A percentile compares a stretch with the other conserved stretches of the same genome.
phyloP scores from a whole-genome alignment of 2,797 vertebrate genomes.

The Coracias cyanogaster region DNA sequence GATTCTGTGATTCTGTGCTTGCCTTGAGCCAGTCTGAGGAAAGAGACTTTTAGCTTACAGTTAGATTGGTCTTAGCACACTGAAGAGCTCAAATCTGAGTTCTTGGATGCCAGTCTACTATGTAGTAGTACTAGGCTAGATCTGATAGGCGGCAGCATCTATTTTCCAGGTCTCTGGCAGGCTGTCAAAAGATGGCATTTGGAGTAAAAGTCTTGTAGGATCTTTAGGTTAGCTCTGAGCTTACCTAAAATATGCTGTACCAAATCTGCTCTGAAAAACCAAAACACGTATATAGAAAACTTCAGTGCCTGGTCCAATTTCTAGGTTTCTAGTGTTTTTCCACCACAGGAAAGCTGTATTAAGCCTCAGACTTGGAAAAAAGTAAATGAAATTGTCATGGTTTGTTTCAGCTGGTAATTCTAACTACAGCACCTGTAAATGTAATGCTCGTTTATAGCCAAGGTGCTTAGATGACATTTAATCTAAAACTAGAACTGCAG shows the following conservation, averaged over 20 bases:
- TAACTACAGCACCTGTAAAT: constrained; percentile 65
- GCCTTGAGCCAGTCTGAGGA: background rate
- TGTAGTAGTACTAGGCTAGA: background rate
- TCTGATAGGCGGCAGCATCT: background rate
- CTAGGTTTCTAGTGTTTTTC: background rate
- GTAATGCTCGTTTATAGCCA: constrained; percentile 51
- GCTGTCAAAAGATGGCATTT: background rate
- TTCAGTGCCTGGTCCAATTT: background rate
- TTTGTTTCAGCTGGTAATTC: constrained; percentile 66
- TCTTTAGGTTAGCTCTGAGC: background rate
- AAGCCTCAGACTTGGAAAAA: constrained; percentile 37
- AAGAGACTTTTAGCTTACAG: background rate
- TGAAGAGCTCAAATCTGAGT: background rate
- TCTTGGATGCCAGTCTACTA: background rate
- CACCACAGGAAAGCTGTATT: background rate
- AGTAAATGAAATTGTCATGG: constrained; percentile 46
- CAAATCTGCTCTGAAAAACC: background rate
- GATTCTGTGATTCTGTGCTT: too few relatives aligned
- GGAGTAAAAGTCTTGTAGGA: background rate
- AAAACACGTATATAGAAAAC: background rate
- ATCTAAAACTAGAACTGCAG: constrained; percentile 36
- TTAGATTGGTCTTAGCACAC: background rate
- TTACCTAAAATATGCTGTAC: background rate
- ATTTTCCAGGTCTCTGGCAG: background rate
- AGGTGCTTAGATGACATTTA: constrained; percentile 52